These are phyloP conservation scores for Melieria omissa DNA, from an alignment of 2,888 invertebrate species.

Conservation along the genomic window DNA sequence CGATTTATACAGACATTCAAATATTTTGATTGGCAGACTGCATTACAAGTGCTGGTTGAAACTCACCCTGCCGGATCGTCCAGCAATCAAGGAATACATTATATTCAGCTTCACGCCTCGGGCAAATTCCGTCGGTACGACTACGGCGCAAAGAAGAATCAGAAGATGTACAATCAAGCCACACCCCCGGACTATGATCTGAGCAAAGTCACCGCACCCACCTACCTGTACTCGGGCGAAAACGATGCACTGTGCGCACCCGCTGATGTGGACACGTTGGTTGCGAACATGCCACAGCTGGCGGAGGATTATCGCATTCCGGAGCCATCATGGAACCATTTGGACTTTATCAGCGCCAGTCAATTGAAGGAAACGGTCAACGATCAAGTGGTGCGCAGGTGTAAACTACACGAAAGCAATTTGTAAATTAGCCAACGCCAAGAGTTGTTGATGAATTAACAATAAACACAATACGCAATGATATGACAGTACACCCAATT, in stretches of 20 bases:
- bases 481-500: no score
- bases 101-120: conserved; percentile 51
- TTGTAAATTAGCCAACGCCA: neutral
- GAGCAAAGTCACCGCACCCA: conserved; percentile 53
- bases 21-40: conserved; percentile 41
- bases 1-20: neutral
- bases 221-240: conserved; percentile 55
- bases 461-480: no score
- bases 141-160: conserved; percentile 54
- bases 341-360: conserved; percentile 58
- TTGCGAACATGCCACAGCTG: conserved; percentile 46
- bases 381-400: conserved; percentile 49
- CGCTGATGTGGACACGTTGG: conserved; percentile 55
- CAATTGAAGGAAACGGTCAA: conserved; percentile 57
- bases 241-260: conserved; percentile 58
- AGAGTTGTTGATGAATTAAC: no score
- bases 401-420: conserved; percentile 47
- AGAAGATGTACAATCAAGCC: conserved; percentile 50
- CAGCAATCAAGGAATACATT: conserved; percentile 61
- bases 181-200: conserved; percentile 58
- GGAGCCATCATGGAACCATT: conserved; percentile 56
- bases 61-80: conserved; percentile 61
- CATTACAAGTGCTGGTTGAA: conserved; percentile 52
- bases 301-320: conserved; percentile 57
- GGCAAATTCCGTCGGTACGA: conserved; percentile 58